Evolutionary conservation across 2,113 vertebrate species (phyloP).

Genomic region (Grallaria varia): DNA sequence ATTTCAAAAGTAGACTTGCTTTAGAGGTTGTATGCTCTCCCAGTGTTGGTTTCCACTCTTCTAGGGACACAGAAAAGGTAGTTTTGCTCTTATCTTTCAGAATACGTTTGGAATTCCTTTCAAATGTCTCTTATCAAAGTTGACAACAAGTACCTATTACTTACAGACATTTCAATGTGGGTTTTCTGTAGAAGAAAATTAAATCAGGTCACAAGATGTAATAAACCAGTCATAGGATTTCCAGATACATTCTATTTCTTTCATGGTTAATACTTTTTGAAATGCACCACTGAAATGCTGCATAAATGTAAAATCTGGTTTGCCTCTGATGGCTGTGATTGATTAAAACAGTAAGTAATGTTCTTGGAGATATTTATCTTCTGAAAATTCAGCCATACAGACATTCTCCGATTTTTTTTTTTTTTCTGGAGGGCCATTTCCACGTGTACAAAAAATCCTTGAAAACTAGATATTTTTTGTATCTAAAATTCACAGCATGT

Average conservation of each 20-base stretch:
- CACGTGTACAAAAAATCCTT: neutral
- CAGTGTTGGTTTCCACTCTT: neutral
- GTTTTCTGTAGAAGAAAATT: slow-evolving; percentile 50
- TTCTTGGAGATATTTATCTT: slow-evolving; percentile 14
- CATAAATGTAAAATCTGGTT: slow-evolving; percentile 17
- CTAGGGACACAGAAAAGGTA: neutral
- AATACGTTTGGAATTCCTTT: slow-evolving; percentile 40
- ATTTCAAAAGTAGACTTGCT: neutral
- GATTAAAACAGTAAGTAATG: slow-evolving; percentile 23
- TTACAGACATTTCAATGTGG: slow-evolving; percentile 37
- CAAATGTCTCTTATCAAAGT: slow-evolving; percentile 46
- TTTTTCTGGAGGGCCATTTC: slow-evolving; percentile 13
- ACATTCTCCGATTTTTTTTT: neutral
- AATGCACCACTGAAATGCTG: neutral
- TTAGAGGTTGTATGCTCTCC: neutral
- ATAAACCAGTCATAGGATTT: slow-evolving; percentile 40
- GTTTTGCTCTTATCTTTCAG: slow-evolving; percentile 29
- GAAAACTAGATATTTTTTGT: slow-evolving; percentile 50
- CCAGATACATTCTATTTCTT: slow-evolving; percentile 42
- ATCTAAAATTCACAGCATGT: slow-evolving; percentile 68
- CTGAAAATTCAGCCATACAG: slow-evolving; percentile 9
- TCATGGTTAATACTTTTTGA: slow-evolving; percentile 37
- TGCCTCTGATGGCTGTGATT: slow-evolving; percentile 18
- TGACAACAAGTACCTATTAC: slow-evolving; percentile 53
- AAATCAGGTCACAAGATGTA: slow-evolving; percentile 53